Evolutionary conservation across 2,888 invertebrate genomes (phyloP).

Genomic region (Leptopilina myrica): DNA sequence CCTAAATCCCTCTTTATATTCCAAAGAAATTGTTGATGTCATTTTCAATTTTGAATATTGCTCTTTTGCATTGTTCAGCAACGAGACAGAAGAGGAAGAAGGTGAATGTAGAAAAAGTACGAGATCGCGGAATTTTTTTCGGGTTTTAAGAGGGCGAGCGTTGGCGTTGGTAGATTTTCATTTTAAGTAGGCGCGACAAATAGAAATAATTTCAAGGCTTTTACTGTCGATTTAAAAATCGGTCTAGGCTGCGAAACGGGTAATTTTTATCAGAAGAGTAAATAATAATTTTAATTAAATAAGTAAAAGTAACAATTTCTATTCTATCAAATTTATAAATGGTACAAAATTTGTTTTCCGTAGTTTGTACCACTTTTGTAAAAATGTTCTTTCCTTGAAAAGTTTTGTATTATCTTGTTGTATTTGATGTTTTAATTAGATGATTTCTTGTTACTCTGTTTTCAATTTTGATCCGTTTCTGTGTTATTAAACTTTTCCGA

Average conservation of each 20-base stretch:
- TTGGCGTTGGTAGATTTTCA: conserved; percentile 34
- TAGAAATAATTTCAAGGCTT: neutral
- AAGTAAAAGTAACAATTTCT: neutral
- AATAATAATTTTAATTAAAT: neutral
- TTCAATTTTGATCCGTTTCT: neutral
- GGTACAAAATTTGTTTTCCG: neutral
- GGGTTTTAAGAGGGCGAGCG: conserved; percentile 53
- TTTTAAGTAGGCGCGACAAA: conserved; percentile 31
- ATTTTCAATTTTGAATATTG: conserved; percentile 27
- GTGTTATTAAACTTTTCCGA: neutral
- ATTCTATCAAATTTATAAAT: conserved; percentile 4
- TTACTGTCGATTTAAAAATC: neutral
- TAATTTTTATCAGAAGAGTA: conserved; percentile 19
- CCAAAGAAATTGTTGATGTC: conserved; percentile 19
- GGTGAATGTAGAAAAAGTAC: conserved; percentile 35
- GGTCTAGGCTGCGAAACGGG: conserved; percentile 14
- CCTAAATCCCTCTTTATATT: conserved; percentile 18
- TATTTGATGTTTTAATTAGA: conserved; percentile 1
- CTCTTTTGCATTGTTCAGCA: conserved; percentile 20
- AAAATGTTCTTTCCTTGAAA: neutral
- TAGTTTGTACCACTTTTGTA: conserved; percentile 11
- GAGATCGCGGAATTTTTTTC: conserved; percentile 33
- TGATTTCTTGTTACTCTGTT: conserved; percentile 10
- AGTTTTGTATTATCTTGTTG: neutral
- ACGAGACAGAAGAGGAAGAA: conserved; percentile 32